Base-by-base conservation (phyloP, 1,140 invertebrate genomes). In the Brachionus calyciflorus region DNA sequence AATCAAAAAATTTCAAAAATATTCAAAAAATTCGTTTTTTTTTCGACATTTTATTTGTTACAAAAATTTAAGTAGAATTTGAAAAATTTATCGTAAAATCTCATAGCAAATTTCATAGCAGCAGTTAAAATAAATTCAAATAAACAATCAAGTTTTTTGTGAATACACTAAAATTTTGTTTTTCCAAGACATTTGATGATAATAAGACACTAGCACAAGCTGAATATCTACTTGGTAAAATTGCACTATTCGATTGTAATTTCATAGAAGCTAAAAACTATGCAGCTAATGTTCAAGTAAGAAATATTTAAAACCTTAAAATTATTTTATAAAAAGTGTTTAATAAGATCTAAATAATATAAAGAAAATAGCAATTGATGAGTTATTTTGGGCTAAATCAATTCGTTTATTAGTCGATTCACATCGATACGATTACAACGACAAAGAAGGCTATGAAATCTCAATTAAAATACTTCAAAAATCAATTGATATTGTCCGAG, bases 291-390 rank as follows among this genome's bases (percentile, higher is more conserved):
- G 69, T 19, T 24, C 60, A 65, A 44, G 60, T 65, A 41, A 17
- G n/a, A 1, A 17, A 44, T 4, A 44, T 60, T 60, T 57, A 21
- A 60, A 14, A n/a, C 33, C 3, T 6, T 17, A 24, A 21, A 26
- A 28, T 41, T 19, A 3, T n/a, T 44, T 30, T 44, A 24, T 63
- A 17, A 30, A 44, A 48, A 68, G n/a, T n/a, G n/a, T n/a, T n/a
- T n/a, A n/a, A n/a, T n/a, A n/a, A n/a, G n/a, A n/a, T n/a, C n/a
- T n/a, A 48, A 10, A 41, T 26, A 5, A 24, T 33, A 26, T 26
- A 37, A n/a, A 73, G 69, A 73, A 33, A 73, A 73, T 24, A 19
- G 30, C 69, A 10, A 73, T 73, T 12, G 69, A 73, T 33, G 69
- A 73, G 17, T 10, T 19, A 73, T 51, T 73, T 55, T 73, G 69